Evolutionary conservation across 2,113 vertebrate genomes (phyloP), one percentile per base, ranked within the genome.

Genomic region (Chloropsis cyanopogon): DNA sequence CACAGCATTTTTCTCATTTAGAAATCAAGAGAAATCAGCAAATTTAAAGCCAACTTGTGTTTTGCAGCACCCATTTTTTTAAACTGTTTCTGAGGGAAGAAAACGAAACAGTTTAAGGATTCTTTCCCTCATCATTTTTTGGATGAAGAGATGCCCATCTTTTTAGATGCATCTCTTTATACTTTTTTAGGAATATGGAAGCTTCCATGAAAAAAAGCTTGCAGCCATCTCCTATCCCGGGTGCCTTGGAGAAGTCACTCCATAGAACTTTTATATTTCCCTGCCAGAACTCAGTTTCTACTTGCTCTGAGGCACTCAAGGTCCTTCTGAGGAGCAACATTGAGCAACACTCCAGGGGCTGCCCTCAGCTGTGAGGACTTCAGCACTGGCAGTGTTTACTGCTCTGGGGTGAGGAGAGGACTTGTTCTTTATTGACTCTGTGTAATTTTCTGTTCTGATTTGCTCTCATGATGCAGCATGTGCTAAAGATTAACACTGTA

Each of bases 401-500:
- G 71, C 84, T 81, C 4, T 6, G 52, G 60, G 52, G 69, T 68
- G 88, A 93, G 35, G n/a, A 92, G 31, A 79, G 53, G 33, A 42
- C 49, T 59, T 57, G 77, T 21, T 80, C 84, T 93, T 86, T 96
- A 77, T 93, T 95, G 93, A 80, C 90, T 90, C 66, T 54, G 25
- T 35, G 82, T 54, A 39, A 80, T 81, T 73, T 57, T 63, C 91
- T 88, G 11, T 73, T 85, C 90, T 94, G 82, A 93, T 96, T 93
- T 88, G 88, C 63, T 57, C 25, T 80, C 33, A 8, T 21, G 24
- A 50, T 89, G 71, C 75, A 72, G 33, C 8, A 6, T 83, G 76
- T 73, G 82, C 95, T 96, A 96, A 97, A 90, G 88, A 94, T 94
- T 95, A 97, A 95, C 95, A 83, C 71, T 88, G 69, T 78, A 95